Conservation (phyloP, 1,140 invertebrate species). For the Argopecten irradians region DNA sequence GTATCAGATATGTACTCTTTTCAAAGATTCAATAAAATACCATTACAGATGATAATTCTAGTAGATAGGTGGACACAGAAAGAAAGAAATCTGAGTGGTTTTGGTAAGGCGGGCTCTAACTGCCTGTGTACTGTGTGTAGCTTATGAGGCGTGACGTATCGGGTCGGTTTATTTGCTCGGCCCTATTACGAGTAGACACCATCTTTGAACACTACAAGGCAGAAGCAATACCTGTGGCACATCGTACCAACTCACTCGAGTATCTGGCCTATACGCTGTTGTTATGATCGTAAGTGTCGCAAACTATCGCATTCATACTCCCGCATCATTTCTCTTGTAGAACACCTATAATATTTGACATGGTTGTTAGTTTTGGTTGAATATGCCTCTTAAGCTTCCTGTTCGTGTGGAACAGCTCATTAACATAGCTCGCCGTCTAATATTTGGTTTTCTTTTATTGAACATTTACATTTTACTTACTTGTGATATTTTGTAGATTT, state of each 20-base stretch:
- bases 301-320: background rate
- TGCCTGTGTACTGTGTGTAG: background rate
- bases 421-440: background rate
- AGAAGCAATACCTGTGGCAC: background rate
- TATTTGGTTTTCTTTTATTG: background rate
- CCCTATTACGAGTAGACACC: constrained; percentile 5
- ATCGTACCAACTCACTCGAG: background rate
- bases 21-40: constrained; percentile 19
- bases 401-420: background rate
- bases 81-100: constrained; percentile 18
- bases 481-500: background rate
- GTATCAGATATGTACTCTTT: background rate
- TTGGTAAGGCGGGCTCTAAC: constrained; percentile 19
- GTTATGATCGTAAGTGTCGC: constrained; percentile 13
- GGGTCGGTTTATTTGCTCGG: constrained; percentile 14
- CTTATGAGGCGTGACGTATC: constrained; percentile 7
- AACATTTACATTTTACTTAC: background rate
- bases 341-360: background rate
- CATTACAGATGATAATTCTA: background rate
- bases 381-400: background rate
- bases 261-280: constrained; percentile 14
- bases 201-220: constrained; percentile 15
- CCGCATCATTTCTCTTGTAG: background rate
- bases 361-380: background rate
- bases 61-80: background rate